Evolutionary conservation across 92 coral and sea anemone genomes (phyloP), one percentile per base, ranked within the genome.

Genomic region (Isaurus tuberculatus): DNA sequence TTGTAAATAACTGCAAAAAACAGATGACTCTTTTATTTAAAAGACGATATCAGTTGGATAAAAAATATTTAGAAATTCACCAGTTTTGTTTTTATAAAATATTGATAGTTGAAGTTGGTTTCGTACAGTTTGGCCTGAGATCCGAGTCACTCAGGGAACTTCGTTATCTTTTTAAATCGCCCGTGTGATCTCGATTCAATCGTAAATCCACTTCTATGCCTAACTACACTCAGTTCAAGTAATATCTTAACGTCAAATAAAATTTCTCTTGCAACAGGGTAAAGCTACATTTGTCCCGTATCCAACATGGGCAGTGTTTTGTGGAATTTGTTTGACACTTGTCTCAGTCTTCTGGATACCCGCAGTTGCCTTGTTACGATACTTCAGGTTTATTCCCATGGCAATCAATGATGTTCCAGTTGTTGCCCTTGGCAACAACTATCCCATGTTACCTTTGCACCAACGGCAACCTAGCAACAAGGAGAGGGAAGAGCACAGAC

Each of bases 281-380:
- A 80, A 49, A 75, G 74, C 74, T 10, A 71, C 75, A 13, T 0
- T 0, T 26, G 79, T 84, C 19, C 97, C 97, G 32, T 90, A 92
- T 36, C 99, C 99, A 1, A 86, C 97, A 5, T 97, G 99, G 99
- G 93, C 91, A 1, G 89, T 91, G 19, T 91, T 94, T 70, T 80
- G 95, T 57, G 99, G 90, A 27, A 91, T 97, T 68, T 89, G 91
- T 58, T 74, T 97, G 20, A 94, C 92, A 27, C 80, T 97, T 36
- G 86, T 89, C 37, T 90, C 99, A 30, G 95, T 97, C 3, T 87
- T 94, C 65, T 97, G 95, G 79, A 97, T 97, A 8, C 99, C 99
- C 5, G 94, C 91, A 27, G 92, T 97, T 25, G 99, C 97, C 0
- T 72, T 97, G 26, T 79, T 94, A 5, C 88, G 95, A 40, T 94